Evolutionary conservation across 2,113 vertebrate genomes (phyloP).

Genomic region (Bucco capensis): DNA sequence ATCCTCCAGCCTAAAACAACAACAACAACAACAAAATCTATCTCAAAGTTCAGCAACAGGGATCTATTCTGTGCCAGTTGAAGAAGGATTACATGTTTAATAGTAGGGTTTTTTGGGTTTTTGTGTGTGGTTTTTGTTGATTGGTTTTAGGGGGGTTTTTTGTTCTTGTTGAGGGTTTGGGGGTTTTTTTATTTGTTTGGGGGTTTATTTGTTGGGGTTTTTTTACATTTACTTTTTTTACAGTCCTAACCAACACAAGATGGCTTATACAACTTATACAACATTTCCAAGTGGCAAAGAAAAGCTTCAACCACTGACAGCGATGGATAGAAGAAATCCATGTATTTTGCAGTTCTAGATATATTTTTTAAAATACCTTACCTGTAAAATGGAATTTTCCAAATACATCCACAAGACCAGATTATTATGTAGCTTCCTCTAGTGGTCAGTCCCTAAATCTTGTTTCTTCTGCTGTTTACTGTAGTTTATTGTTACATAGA

Average conservation of each 20-base stretch:
- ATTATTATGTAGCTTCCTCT: constrained; percentile 20
- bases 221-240: too few relatives aligned
- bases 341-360: neutral
- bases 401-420: neutral
- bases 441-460: constrained; percentile 3
- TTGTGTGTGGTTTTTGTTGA: neutral
- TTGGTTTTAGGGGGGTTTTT: too few relatives aligned
- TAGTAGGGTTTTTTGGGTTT: neutral
- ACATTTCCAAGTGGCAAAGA: neutral
- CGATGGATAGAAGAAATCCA: neutral
- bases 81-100: neutral
- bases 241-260: neutral
- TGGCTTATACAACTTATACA: neutral
- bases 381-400: neutral
- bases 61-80: neutral
- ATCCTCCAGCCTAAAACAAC: neutral
- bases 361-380: neutral
- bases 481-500: neutral
- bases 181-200: too few relatives aligned
- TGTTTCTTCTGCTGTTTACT: neutral
- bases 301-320: neutral
- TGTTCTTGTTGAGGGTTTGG: too few relatives aligned
- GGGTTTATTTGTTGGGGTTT: too few relatives aligned
- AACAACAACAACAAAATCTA: neutral
- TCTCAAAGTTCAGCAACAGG: neutral